phyloP scores from a whole-genome alignment of 2,888 invertebrate genomes.

The Brachyopa scutellaris region DNA sequence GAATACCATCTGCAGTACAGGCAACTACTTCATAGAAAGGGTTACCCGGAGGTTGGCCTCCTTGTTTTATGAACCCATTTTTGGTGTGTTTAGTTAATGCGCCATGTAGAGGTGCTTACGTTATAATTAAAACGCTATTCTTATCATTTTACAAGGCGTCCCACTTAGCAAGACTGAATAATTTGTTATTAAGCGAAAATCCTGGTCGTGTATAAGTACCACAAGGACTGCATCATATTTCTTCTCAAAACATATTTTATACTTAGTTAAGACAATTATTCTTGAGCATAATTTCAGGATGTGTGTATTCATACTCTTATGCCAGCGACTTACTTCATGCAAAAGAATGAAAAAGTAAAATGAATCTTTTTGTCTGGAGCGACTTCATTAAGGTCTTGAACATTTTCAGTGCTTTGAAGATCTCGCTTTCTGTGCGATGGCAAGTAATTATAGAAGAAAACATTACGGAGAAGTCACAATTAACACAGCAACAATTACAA shows the following conservation, averaged over 20 bases:
- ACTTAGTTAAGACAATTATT: slow-evolving; percentile 70
- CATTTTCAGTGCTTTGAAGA: slow-evolving; percentile 16
- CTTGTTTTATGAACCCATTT: slow-evolving; percentile 71
- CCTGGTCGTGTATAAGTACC: slow-evolving; percentile 57
- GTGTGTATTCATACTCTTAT: slow-evolving; percentile 55
- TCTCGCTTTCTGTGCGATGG: slow-evolving; percentile 3
- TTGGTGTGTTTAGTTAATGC: slow-evolving; percentile 72
- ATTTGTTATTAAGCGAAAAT: slow-evolving; percentile 68
- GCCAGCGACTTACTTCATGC: slow-evolving; percentile 27
- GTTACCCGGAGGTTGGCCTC: slow-evolving; percentile 64
- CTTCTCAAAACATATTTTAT: slow-evolving; percentile 63
- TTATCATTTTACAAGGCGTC: slow-evolving; percentile 69
- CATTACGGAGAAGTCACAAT: slow-evolving; percentile 3
- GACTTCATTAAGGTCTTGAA: slow-evolving; percentile 54
- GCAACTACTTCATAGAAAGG: slow-evolving; percentile 69
- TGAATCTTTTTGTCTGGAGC: slow-evolving; percentile 55
- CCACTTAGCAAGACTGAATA: slow-evolving; percentile 66
- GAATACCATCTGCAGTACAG: slow-evolving; percentile 65
- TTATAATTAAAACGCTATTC: slow-evolving; percentile 72
- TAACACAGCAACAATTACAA: slow-evolving; percentile 2
- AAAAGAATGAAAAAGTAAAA: slow-evolving; percentile 39
- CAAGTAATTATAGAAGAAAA: slow-evolving; percentile 17
- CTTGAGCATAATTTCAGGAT: slow-evolving; percentile 68
- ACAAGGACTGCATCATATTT: slow-evolving; percentile 60
- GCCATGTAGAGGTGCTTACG: slow-evolving; percentile 71